Evolutionary conservation across 2,888 invertebrate genomes (phyloP), one percentile per base, ranked within the genome.

Genomic region (Syritta pipiens): DNA sequence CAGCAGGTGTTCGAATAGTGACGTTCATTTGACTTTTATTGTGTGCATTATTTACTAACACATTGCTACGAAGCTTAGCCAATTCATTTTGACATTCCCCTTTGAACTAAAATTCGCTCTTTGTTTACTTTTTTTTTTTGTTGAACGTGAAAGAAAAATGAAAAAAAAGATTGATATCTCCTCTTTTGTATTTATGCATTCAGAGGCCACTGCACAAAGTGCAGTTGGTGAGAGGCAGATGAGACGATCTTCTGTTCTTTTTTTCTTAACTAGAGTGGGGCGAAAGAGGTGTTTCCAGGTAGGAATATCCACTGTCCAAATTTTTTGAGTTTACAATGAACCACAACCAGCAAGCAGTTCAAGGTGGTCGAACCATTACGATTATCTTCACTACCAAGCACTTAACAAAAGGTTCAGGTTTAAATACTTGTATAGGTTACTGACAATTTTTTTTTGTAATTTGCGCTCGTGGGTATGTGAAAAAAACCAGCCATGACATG

Each of bases 41-140:
- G n/a, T 28, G 5, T 37, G 44, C 14, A 48, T 19, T 30, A 37
- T 7, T 46, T 37, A 10, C 24, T 3, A 37, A 1, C 4, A 35
- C 7, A 37, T 32, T 4, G n/a, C 17, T n/a, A n/a, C n/a, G n/a
- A 17, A 14, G 14, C 3, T 1, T 17, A 12, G 6, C 4, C 7
- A 3, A 12, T 28, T 6, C 7, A 14, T 42, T 77, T 77, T 77
- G 77, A 77, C 77, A 35, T 77, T 77, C 35, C 30, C 30, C 46
- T 77, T 65, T 48, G 14, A 6, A n/a, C 5, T 0, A 60, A n/a
- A 40, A 32, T 72, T 72, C 72, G 40, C 53, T 49, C 77, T 65
- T 77, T 77, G 77, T 77, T 77, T 72, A 77, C 59, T 77, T 67
- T 77, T 71, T 59, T 71, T 19, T 28, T 14, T 46, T 4, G 3